Base-by-base conservation (phyloP, 2,888 invertebrate species). In the Drosophila fulvimacula region DNA sequence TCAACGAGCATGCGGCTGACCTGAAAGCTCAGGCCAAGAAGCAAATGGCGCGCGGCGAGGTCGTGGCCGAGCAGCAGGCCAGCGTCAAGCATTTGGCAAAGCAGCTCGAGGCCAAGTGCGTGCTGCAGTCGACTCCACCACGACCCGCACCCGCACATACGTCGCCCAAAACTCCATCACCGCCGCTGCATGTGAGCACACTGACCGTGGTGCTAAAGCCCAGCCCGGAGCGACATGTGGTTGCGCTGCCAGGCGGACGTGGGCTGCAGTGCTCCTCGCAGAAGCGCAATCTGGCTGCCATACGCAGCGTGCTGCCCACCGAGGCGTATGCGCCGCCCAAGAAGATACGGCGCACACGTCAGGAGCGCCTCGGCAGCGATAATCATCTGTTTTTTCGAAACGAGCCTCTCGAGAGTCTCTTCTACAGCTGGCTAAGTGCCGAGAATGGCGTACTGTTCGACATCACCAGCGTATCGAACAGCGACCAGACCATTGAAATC, bases 291-390 rank as follows among this genome's bases (percentile, higher is more conserved):
- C 63, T 84, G 49, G 60, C 85, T 38, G 68, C 87, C 62, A 78
- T 87, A 41, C 77, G 88, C 6, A 69, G 69, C 9, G 60, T 75
- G 0, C 27, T 88, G 58, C 75, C 87, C 27, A 88, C 88, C 0
- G 92, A 92, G 36, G 81, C 89, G 0, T 91, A 85, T 73, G 91
- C 91, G 0, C 92, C 91, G 11, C 91, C 91, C 13, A 90, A 84
- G 62, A 92, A 92, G 58, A 91, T 91, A 24, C 80, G 92, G 4
- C 90, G 91, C 32, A 91, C 91, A 0, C 86, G 81, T 0, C 76
- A 83, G 41, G 91, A 91, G 59, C 81, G 87, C 27, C 58, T 68
- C 19, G 76, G 76, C 4, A 65, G 74, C n/a, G 81, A 82, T 0
- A 74, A 72, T 0, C 80, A 81, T 3, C 76, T 73, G 36, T 83